Conservation (phyloP, 2,113 vertebrate genomes). For the Heloderma charlesbogerti region DNA sequence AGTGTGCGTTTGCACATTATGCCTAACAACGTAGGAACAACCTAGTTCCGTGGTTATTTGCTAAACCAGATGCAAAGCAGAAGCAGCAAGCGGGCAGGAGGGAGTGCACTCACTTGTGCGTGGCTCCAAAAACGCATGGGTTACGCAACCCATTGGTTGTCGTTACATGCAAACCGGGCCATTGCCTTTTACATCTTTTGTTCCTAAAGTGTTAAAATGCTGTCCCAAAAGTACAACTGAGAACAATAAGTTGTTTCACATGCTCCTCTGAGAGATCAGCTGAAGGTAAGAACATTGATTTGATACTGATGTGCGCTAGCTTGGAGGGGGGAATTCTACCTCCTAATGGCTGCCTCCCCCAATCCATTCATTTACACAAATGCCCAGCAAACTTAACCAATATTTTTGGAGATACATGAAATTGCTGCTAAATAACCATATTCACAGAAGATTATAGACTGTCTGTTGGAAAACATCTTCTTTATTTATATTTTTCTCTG, state of each 20-base stretch:
- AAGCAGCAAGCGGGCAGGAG: too few species aligned
- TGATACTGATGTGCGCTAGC: background rate
- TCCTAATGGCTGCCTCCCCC: background rate
- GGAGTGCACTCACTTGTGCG: too few species aligned
- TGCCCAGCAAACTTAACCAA: slow-evolving; percentile 33
- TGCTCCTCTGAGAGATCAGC: background rate
- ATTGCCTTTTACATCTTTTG: background rate
- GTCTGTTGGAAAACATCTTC: slow-evolving; percentile 68
- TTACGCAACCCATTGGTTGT: too few species aligned
- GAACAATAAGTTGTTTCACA: background rate
- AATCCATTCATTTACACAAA: slow-evolving; percentile 4
- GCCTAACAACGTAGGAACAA: too few species aligned
- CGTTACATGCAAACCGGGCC: too few species aligned
- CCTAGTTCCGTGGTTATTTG: too few species aligned
- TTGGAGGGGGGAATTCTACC: slow-evolving; percentile 13
- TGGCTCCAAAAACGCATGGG: too few species aligned
- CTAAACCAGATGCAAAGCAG: too few species aligned
- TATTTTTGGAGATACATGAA: slow-evolving; percentile 53
- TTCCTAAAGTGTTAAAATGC: slow-evolving; percentile 28
- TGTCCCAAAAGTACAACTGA: background rate
- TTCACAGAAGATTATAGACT: slow-evolving; percentile 72
- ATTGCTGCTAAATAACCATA: slow-evolving; percentile 62
- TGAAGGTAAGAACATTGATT: slow-evolving; percentile 14
- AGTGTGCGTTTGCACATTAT: too few species aligned
- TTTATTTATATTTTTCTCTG: slow-evolving; percentile 55